Evolutionary conservation across 2,888 invertebrate species (phyloP), one percentile per base, ranked within the genome.

Genomic region (Colostygia pectinataria): DNA sequence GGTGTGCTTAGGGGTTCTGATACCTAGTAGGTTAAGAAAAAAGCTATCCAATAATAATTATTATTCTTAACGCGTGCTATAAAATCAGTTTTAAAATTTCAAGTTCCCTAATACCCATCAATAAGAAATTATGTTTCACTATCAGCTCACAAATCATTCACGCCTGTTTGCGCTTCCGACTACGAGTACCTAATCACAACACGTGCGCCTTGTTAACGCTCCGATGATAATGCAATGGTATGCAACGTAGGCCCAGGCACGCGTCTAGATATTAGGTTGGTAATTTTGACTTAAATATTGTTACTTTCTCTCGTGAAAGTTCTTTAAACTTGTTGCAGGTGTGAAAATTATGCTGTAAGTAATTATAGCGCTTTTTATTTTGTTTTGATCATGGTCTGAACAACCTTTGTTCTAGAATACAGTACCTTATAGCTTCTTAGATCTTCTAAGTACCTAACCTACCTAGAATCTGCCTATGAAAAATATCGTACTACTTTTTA

Each of bases 201-300:
- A 70, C 67, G 74, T 70, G 73, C 55, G 59, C 60, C 68, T 72
- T 66, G 73, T 72, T 70, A 77, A 68, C 71, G 66, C 54, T 43
- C 8, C 54, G 51, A 48, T 66, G 61, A 66, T 73, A 65, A 67
- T 60, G 63, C 59, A 53, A 55, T 42, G 66, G 68, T 57, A 68
- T 66, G 65, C 65, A 59, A 20, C 6, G 5, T 6, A 20, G 20
- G 20, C 6, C 5, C 28, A 33, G 20, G 58, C 60, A 58, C 63
- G 55, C 48, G 48, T 40, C 39, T 34, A 42, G 28, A 45, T 39
- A 15, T 12, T 20, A 10, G 25, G 20, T 10, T 12, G 8, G n/a
- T n/a, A n/a, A n/a, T 24, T 25, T 24, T 33, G 20, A 32, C 28
- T 28, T 12, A 18, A 39, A 14, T 10, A 33, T n/a, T 31, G 13